Base-by-base conservation (phyloP, 2,888 invertebrate species). In the Lasioglossum pauxillum region DNA sequence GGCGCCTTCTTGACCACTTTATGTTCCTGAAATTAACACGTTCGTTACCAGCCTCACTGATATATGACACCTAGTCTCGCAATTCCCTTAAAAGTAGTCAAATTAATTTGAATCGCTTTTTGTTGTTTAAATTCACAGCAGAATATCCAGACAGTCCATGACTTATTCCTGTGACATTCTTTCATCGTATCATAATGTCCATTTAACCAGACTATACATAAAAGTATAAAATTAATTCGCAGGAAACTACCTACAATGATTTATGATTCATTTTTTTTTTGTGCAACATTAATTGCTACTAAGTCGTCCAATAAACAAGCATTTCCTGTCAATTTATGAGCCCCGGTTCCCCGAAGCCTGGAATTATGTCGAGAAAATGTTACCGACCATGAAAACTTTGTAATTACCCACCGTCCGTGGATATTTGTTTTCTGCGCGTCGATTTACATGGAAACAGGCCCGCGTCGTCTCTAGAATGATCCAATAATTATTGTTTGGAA, bases 401-500 rank as follows among this genome's bases (percentile, higher is more conserved):
- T 31, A 64, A 64, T 64, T 64, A 19, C 16, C 31, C 19, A 8
- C 3, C 16, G 19, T 31, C 64, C 31, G 5, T 35, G 64, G 64
- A 19, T 31, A 64, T 64, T 64, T 64, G 64, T 64, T 64, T 64
- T 19, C 31, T 64, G 64, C 31, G 64, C 16, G 19, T 64, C 64
- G 31, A 64, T 64, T 64, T 31, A 64, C 64, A 64, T 64, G 64
- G 31, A 64, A 64, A 64, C 31, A 19, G 57, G 64, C 64, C 31
- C 38, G 35, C 10, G 23, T 69, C 67, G 67, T 67, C 35, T 49
- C 23, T 8, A 67, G 67, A 67, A 67, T 38, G 69, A 69, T 19
- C 69, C 23, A 69, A 38, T 69, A 69, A 35, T 69, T 69, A 69
- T 69, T 69, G 38, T 69, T 69, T 10, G 38, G 23, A 10, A 69